Percentiles rank a stretch among this genome's conserved stretches.
Conservation (phyloP, 2,113 vertebrate species). For the Epinephelus fuscoguttatus region DNA sequence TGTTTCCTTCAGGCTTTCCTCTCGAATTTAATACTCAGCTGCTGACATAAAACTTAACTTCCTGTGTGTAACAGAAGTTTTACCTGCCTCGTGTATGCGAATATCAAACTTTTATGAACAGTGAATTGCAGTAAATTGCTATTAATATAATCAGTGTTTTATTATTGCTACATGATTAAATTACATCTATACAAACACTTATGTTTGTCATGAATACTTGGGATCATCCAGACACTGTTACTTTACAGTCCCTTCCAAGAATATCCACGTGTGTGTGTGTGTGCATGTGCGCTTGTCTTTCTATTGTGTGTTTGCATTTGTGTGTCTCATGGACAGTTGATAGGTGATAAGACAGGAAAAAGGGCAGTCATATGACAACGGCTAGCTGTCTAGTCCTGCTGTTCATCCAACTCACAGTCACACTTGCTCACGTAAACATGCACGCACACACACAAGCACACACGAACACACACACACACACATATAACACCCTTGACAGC, state of each 20-base stretch:
- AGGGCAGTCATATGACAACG: conserved; percentile 47
- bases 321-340: conserved; percentile 35
- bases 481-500: conserved; percentile 47
- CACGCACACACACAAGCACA: background rate
- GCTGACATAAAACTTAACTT: background rate
- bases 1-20: background rate
- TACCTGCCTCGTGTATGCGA: background rate
- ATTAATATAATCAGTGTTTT: background rate
- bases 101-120: background rate
- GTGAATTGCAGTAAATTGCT: background rate
- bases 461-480: conserved; percentile 16
- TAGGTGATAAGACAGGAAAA: conserved; percentile 20
- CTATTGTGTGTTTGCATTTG: conserved; percentile 16
- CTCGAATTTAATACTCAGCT: background rate
- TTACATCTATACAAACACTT: background rate
- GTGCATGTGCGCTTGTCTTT: background rate
- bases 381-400: conserved; percentile 58
- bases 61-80: background rate
- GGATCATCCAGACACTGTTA: conserved; percentile 15
- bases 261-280: background rate
- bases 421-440: conserved; percentile 39
- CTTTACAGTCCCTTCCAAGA: conserved; percentile 6
- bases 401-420: conserved; percentile 59
- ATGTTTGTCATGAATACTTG: background rate
- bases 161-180: background rate